A percentile compares a stretch with the other conserved stretches of the same genome.
Evolutionary conservation across 2,888 invertebrate species (phyloP).

Genomic region (Miltochrista miniata): DNA sequence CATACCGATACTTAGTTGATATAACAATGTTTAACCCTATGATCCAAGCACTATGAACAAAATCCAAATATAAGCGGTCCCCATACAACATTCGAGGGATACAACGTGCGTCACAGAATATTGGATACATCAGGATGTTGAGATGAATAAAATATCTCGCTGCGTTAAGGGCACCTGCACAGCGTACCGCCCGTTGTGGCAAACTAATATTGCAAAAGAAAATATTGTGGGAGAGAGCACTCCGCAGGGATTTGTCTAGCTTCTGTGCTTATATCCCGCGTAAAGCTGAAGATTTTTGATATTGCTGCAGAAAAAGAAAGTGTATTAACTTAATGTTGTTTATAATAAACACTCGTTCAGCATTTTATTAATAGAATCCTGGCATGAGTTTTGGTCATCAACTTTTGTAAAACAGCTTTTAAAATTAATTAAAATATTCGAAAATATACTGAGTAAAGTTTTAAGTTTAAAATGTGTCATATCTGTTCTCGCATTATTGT

Average conservation of each 20-base stretch:
- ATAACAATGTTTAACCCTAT: too few relatives aligned
- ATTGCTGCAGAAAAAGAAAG: background rate
- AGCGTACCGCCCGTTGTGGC: background rate
- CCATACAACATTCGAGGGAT: background rate
- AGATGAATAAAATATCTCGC: slow-evolving; percentile 13
- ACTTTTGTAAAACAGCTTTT: too few relatives aligned
- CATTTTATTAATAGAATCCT: background rate
- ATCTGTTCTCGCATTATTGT: too few relatives aligned
- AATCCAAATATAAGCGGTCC: background rate
- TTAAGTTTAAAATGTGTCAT: too few relatives aligned
- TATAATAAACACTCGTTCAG: background rate
- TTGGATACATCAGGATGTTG: background rate
- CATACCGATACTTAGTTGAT: too few relatives aligned
- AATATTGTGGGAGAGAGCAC: background rate
- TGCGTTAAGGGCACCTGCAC: background rate
- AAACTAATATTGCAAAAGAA: slow-evolving; percentile 6
- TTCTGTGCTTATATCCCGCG: background rate
- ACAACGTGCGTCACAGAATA: slow-evolving; percentile 4
- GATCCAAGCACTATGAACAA: background rate
- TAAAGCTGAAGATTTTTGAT: background rate
- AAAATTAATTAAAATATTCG: too few relatives aligned
- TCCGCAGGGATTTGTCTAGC: slow-evolving; percentile 4
- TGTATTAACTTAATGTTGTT: background rate
- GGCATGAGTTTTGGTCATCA: too few relatives aligned
- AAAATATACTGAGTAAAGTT: too few relatives aligned